A percentile compares a stretch with the other conserved stretches of the same genome.
phyloP scores from a whole-genome alignment of 2,888 invertebrate genomes.

The Venusia cambrica region DNA sequence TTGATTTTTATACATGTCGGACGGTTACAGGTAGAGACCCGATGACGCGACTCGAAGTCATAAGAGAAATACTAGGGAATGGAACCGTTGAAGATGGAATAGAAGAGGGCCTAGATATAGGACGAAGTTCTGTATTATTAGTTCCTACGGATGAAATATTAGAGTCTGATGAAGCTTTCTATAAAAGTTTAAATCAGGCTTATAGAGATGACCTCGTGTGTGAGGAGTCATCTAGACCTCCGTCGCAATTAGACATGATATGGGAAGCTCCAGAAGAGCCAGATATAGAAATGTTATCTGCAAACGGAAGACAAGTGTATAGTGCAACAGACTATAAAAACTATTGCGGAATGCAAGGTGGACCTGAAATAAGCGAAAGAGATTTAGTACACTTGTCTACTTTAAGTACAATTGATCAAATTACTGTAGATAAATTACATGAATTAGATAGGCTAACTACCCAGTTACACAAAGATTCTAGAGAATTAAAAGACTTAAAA shows the following conservation, averaged over 20 bases:
- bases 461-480: conserved; percentile 89
- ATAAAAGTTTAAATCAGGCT: conserved; percentile 92
- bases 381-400: conserved; percentile 88
- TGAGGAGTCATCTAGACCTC: conserved; percentile 82
- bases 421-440: conserved; percentile 88
- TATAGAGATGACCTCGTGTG: conserved; percentile 90
- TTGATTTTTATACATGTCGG: conserved; percentile 87
- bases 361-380: conserved; percentile 88
- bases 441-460: conserved; percentile 88
- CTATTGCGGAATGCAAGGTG: conserved; percentile 84
- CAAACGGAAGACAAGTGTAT: conserved; percentile 83
- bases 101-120: conserved; percentile 84
- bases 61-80: conserved; percentile 84
- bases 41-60: conserved; percentile 79
- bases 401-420: conserved; percentile 88
- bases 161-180: conserved; percentile 93
- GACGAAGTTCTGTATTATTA: conserved; percentile 60
- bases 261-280: conserved; percentile 92
- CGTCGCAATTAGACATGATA: conserved; percentile 91
- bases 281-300: conserved; percentile 79
- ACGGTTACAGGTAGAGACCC: conserved; percentile 76
- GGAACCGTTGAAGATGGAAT: conserved; percentile 84
- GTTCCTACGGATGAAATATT: conserved; percentile 73
- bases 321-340: conserved; percentile 90
- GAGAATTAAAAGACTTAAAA: conserved; percentile 88